Base-by-base conservation (phyloP, 2,113 vertebrate species). In the Penelope pileata region DNA sequence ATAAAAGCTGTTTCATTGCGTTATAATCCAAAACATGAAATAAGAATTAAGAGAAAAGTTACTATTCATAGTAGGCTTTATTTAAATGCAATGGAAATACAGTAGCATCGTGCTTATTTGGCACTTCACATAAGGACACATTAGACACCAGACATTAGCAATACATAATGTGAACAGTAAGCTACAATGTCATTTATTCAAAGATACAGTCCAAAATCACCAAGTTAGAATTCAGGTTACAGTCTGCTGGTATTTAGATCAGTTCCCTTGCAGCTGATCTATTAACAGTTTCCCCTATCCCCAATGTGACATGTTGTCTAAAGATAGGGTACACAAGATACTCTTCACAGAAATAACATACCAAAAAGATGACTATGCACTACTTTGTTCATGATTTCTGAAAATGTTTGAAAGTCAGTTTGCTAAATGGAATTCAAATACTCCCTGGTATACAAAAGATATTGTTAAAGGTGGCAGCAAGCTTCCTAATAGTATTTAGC, bases 221-320 rank as follows among this genome's bases (percentile, higher is more conserved):
- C 8, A 7, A 59, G 75, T n/a, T 5, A 72, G 83, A 94, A 95
- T 83, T 45, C 83, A 88, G 94, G 91, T 88, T 85, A 95, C 76
- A 83, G 81, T 58, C 88, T 69, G 82, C 82, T 88, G 88, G 45
- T 76, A 94, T 94, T 90, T 88, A 90, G 92, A 83, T 94, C 96
- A 93, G 91, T 67, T 96, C 88, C 83, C 86, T 81, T 58, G 83
- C 86, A 94, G 40, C 83, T 63, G 50, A 93, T 80, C 92, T 86
- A 63, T 88, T 91, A 94, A 90, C 62, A 74, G 83, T 42, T 85
- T 38, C 80, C 64, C 76, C 73, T 30, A 30, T 85, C 63, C 30
- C 2, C 90, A 73, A 0, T 4, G 38, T 74, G 91, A 63, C 93
- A 73, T 2, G 78, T 32, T 93, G 90, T 85, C 85, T 93, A 50